Conservation (phyloP, 2,797 vertebrate genomes). For the Cephalopachus bancanus region DNA sequence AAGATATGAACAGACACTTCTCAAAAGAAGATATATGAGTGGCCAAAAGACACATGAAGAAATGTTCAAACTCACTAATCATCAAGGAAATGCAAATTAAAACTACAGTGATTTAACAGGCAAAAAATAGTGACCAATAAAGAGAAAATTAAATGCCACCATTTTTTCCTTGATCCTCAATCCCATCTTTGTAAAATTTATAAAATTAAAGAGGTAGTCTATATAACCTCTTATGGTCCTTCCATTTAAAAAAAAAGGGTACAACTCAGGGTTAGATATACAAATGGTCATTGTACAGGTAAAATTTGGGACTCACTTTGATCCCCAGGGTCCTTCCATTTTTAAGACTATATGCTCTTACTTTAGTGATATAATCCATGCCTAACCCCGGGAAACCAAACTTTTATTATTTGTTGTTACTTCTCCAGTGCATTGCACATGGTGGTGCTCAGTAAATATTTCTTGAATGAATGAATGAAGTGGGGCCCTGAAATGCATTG, state of each 20-base stretch:
- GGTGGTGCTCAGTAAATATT: background rate
- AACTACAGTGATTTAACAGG: background rate
- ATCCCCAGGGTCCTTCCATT: background rate
- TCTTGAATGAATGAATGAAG: background rate
- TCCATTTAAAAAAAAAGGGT: background rate
- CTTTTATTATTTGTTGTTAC: background rate
- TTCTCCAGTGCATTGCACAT: background rate
- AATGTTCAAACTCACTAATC: too few species aligned
- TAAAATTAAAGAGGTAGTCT: background rate
- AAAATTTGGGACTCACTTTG: too few species aligned
- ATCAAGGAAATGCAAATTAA: background rate
- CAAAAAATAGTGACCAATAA: background rate
- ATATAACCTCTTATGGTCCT: background rate
- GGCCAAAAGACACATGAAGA: too few species aligned
- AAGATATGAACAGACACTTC: too few species aligned
- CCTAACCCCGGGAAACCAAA: background rate
- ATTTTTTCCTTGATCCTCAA: background rate
- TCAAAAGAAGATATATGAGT: too few species aligned
- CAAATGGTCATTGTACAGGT: too few species aligned
- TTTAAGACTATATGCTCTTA: background rate
- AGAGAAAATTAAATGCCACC: constrained; percentile 34
- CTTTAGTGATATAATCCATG: background rate
- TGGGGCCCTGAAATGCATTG: background rate
- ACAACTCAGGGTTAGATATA: too few species aligned
- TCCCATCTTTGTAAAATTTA: background rate